These are phyloP conservation scores for Serilophus lunatus DNA, from an alignment of 2,113 vertebrate species.

Conservation along the genomic window DNA sequence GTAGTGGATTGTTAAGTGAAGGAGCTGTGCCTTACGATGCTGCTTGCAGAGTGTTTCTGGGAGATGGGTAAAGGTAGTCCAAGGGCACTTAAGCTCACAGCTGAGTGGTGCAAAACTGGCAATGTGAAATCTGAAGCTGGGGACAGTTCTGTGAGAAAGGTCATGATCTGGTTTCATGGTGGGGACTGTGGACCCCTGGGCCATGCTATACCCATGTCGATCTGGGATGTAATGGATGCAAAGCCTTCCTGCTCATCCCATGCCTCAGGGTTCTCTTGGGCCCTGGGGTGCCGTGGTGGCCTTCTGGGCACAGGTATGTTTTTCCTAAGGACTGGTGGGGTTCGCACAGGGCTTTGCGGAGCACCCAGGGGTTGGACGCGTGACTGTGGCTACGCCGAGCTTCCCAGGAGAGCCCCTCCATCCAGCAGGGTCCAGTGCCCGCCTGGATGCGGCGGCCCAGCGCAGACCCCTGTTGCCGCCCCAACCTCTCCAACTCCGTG, in stretches of 20 bases:
- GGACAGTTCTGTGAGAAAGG: not conserved
- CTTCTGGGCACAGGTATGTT: fast-evolving
- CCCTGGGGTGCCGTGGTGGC: not conserved
- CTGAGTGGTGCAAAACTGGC: not conserved
- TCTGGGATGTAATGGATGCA: fast-evolving
- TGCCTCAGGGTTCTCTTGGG: fast-evolving
- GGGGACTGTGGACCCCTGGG: not conserved
- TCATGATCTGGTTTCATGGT: not conserved
- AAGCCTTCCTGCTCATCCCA: not conserved
- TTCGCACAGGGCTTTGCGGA: fast-evolving
- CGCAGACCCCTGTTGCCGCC: fast-evolving
- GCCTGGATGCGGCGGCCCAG: fast-evolving
- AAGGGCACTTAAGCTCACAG: fast-evolving
- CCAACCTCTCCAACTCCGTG: fast-evolving
- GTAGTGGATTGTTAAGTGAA: not conserved
- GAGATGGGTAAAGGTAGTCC: not conserved
- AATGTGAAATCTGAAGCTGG: not conserved
- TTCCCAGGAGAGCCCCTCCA: not conserved
- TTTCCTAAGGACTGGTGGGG: fast-evolving
- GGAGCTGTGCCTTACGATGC: not conserved
- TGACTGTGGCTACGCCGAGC: fast-evolving
- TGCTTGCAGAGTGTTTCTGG: not conserved
- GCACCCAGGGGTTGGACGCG: fast-evolving
- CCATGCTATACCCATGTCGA: fast-evolving
- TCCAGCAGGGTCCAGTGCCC: fast-evolving